Percentiles rank a stretch among this genome's conserved stretches.
Evolutionary conservation across 2,113 vertebrate genomes (phyloP).

Genomic region (Gobio gobio): DNA sequence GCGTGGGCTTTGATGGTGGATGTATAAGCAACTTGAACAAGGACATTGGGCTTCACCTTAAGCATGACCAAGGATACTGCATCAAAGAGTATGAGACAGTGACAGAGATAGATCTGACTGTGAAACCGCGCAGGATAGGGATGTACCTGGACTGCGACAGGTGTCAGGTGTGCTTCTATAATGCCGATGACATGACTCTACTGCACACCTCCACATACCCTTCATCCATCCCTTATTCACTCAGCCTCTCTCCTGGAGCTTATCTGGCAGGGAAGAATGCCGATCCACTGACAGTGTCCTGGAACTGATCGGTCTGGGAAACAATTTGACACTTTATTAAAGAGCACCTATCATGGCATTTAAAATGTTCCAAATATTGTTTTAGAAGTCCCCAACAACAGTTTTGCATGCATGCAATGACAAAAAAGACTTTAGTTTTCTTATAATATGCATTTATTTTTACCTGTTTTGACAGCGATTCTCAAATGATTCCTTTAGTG

Average conservation of each 20-base stretch:
- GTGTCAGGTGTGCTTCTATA: slow-evolving; percentile 55
- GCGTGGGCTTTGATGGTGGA: slow-evolving; percentile 49
- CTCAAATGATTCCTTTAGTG: too few relatives aligned
- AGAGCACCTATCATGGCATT: too few relatives aligned
- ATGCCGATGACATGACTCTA: slow-evolving; percentile 54
- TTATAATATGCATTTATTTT: too few relatives aligned
- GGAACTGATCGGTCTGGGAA: slow-evolving; percentile 39
- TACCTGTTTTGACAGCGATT: too few relatives aligned
- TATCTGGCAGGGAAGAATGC: slow-evolving; percentile 43
- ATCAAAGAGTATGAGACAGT: slow-evolving; percentile 43
- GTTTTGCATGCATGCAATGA: too few relatives aligned
- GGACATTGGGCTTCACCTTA: slow-evolving; percentile 52
- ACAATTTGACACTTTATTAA: background rate
- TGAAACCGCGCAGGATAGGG: slow-evolving; percentile 51
- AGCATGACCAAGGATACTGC: slow-evolving; percentile 54
- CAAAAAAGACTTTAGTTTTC: too few relatives aligned
- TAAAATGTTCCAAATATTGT: too few relatives aligned
- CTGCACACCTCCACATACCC: slow-evolving; percentile 39
- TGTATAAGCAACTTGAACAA: slow-evolving; percentile 48
- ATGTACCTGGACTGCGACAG: slow-evolving; percentile 59
- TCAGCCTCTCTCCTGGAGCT: slow-evolving; percentile 57
- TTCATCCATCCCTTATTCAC: slow-evolving; percentile 45
- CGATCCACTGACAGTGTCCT: slow-evolving; percentile 53
- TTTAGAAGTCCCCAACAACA: too few relatives aligned
- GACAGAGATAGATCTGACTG: slow-evolving; percentile 41